Base-by-base conservation (phyloP, 2,797 vertebrate species). In the Synaphobranchus kaupii region DNA sequence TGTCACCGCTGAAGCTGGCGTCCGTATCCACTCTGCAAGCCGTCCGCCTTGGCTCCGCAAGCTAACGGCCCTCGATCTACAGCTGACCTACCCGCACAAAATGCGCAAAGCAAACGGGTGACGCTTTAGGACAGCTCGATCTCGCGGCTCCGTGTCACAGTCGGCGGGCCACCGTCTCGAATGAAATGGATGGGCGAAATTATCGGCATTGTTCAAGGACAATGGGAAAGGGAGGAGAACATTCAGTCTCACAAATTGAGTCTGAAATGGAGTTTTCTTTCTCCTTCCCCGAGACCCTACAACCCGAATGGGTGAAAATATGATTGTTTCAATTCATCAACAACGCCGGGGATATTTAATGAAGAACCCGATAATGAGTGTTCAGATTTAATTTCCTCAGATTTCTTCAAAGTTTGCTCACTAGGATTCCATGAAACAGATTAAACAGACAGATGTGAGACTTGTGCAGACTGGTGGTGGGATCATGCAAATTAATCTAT, bases 241-340 rank as follows among this genome's bases (percentile, higher is more conserved):
- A 81, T 81, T 81, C 78, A 81, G 20, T 81, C 47, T 48, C 47
- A 81, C 47, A 81, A 81, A 81, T 81, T 81, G 78, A 50, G 78
- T 50, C 78, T 50, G 78, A 50, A 81, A 81, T 81, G 47, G 78
- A 81, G 22, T 81, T 81, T 81, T 81, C 25, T 48, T 47, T 48
- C 20, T 50, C 5, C 34, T 48, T 68, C 63, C 63, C 25, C n/a
- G 20, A 68, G 25, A 68, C 25, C 47, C 25, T 0, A 22, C 4
- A 22, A 50, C 78, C 78, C 22, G 44, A 2, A 25, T n/a, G 25
- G 78, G 78, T 7, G 47, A 25, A n/a, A 50, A n/a, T 12, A 25
- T 28, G 44, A 81, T 47, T 50, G 47, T 81, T 81, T 81, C 78
- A 50, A 81, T 81, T 81, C n/a, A 48, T 81, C 47, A 81, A 81